Conservation (phyloP, 2,888 invertebrate species). For the Chalcosyrphus nemorum region DNA sequence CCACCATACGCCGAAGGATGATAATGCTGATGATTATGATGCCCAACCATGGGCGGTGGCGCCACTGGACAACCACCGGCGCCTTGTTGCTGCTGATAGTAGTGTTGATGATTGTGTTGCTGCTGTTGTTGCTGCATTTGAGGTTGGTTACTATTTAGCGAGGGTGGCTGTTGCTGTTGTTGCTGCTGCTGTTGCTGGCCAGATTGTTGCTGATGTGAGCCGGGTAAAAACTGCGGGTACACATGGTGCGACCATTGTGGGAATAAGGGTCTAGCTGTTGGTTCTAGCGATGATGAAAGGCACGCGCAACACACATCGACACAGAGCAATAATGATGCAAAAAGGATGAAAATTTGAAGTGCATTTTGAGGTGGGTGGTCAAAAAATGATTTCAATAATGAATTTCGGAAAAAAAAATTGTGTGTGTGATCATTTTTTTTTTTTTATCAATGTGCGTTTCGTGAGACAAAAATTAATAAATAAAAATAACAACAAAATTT, state of each 20-base stretch:
- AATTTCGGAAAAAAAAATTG: constrained; percentile 20
- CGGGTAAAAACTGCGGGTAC: constrained; percentile 96
- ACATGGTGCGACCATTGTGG: constrained; percentile 98
- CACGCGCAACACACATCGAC: constrained; percentile 20
- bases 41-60: constrained; percentile 41
- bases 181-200: constrained; percentile 83
- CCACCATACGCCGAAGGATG: constrained; percentile 76
- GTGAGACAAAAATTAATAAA: constrained; percentile 27
- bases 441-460: constrained; percentile 42
- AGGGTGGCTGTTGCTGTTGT: constrained; percentile 77
- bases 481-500: constrained; percentile 25
- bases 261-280: constrained; percentile 89
- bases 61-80: constrained; percentile 58
- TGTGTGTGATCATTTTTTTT: constrained; percentile 32
- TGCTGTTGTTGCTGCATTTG: constrained; percentile 76
- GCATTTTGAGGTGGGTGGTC: constrained; percentile 52
- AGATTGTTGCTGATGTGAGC: constrained; percentile 89
- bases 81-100: constrained; percentile 77
- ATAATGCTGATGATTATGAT: constrained; percentile 76
- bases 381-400: constrained; percentile 19
- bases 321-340: constrained; percentile 39
- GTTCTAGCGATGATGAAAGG: constrained; percentile 76
- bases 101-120: constrained; percentile 75
- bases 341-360: constrained; percentile 56
- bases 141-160: constrained; percentile 77